Evolutionary conservation across 2,113 vertebrate species (phyloP).

Genomic region (Atrichornis clamosus): DNA sequence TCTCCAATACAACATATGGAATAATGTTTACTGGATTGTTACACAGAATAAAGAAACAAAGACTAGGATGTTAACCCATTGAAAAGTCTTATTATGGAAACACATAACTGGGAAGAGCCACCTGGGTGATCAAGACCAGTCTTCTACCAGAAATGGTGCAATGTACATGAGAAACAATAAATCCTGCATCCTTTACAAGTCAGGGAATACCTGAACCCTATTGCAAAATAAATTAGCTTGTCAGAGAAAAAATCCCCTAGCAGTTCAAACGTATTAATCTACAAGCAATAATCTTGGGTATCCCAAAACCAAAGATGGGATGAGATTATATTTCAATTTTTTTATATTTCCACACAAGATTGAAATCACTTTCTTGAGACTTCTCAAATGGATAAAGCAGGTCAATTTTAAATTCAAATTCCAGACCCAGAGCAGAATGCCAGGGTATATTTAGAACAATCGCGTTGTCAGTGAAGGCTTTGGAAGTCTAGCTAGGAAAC

Average conservation of each 20-base stretch:
- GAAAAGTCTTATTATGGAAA: not conserved
- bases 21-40: not conserved
- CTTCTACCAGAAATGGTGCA: not conserved
- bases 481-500: not conserved
- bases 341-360: not conserved
- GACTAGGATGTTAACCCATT: not conserved
- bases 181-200: not conserved
- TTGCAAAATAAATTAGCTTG: not conserved
- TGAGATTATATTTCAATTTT: not conserved
- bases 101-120: not conserved
- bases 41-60: not conserved
- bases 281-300: not conserved
- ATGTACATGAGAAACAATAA: not conserved
- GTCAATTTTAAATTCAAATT: conserved; percentile 30
- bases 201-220: not conserved
- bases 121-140: not conserved
- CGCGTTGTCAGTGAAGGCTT: not conserved
- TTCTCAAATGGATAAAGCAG: not conserved
- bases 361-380: not conserved
- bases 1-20: not conserved
- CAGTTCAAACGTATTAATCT: not conserved
- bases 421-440: not conserved
- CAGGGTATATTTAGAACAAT: not conserved
- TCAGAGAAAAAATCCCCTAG: not conserved
- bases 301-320: not conserved